Percentiles rank a stretch among this genome's conserved stretches.
Evolutionary conservation across 1,140 invertebrate genomes (phyloP).

Genomic region (Lutraria rhynchaena): DNA sequence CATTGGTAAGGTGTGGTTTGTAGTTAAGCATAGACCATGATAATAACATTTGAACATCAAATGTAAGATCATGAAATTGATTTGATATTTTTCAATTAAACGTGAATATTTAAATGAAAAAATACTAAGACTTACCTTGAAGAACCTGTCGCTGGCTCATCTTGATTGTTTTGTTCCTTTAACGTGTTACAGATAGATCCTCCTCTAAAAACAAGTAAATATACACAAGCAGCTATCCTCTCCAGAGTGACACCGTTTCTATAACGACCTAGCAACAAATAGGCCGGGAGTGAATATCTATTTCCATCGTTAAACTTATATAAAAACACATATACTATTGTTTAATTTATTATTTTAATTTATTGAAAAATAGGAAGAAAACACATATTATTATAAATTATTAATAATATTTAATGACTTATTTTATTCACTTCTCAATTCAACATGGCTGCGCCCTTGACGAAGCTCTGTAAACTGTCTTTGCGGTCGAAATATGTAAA

Average conservation of each 20-base stretch:
- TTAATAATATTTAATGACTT: no score
- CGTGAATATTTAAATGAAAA: no score
- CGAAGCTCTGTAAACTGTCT: neutral
- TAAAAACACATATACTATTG: neutral
- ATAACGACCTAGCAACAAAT: slow-evolving; percentile 58
- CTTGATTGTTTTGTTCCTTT: slow-evolving; percentile 51
- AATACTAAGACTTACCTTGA: slow-evolving; percentile 80
- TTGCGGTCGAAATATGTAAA: no score
- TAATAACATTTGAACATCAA: no score
- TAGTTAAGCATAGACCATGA: no score
- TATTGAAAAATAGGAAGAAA: no score
- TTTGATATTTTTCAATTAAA: no score
- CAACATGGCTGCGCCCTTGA: slow-evolving; percentile 63
- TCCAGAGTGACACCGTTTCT: slow-evolving; percentile 28
- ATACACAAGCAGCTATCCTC: neutral
- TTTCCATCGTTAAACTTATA: neutral
- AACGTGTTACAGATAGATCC: neutral
- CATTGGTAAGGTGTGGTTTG: no score
- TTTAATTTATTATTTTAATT: no score
- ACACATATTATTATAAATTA: no score
- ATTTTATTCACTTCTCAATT: neutral
- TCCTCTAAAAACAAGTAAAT: neutral
- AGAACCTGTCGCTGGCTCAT: slow-evolving; percentile 82
- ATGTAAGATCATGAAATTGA: no score
- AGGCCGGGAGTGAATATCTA: slow-evolving; percentile 38